Percentiles rank a stretch among this genome's conserved stretches.
These are phyloP conservation scores for Paramuricea clavata DNA, from an alignment of 92 coral and sea anemone species.

Conservation along the genomic window DNA sequence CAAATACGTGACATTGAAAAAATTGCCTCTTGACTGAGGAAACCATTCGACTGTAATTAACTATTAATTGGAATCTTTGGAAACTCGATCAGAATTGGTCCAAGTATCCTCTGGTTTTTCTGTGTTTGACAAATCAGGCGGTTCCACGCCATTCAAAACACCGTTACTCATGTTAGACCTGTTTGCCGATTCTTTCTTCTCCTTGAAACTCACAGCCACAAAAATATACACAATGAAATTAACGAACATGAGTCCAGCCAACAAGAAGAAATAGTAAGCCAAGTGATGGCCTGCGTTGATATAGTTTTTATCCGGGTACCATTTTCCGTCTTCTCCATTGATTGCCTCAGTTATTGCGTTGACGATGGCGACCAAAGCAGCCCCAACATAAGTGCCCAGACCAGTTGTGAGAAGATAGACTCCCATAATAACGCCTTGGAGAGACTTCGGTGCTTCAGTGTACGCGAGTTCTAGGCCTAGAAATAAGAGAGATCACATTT, in stretches of 20 bases:
- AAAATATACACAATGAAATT: constrained; percentile 76
- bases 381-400: constrained; percentile 77
- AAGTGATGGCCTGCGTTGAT: constrained; percentile 76
- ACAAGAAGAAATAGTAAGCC: constrained; percentile 81
- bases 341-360: constrained; percentile 34
- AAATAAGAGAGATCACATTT: too few species aligned
- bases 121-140: neutral
- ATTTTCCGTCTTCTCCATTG: neutral
- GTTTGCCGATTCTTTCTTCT: neutral
- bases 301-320: constrained; percentile 78
- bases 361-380: constrained; percentile 78
- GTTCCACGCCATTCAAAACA: neutral
- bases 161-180: neutral
- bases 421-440: constrained; percentile 94
- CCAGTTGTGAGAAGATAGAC: constrained; percentile 76
- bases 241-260: constrained; percentile 78
- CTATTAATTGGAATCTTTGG: too few species aligned
- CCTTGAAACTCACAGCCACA: constrained; percentile 70
- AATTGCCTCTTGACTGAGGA: too few species aligned
- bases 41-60: too few species aligned
- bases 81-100: neutral
- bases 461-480: constrained; percentile 92
- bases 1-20: too few species aligned
- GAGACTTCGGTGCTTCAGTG: constrained; percentile 81
- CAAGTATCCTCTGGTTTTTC: neutral